phyloP scores from a whole-genome alignment of 2,888 invertebrate species.

The Ametastegia equiseti region DNA sequence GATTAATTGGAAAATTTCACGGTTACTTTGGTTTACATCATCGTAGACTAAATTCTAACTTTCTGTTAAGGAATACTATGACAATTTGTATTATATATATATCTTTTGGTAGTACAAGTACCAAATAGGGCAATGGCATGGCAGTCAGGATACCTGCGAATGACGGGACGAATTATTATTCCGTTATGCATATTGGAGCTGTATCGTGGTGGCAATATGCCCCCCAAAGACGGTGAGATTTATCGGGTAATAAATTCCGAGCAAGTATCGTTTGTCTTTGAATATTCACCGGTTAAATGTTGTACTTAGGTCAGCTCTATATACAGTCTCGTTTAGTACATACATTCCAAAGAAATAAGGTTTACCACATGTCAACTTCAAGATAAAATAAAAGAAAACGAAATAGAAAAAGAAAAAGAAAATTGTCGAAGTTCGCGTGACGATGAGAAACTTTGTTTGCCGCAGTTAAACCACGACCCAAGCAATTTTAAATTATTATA shows the following conservation, averaged over 20 bases:
- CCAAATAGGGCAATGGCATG: not conserved
- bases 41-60: too few relatives aligned
- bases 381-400: too few relatives aligned
- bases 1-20: not conserved
- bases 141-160: not conserved
- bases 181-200: conserved; percentile 32
- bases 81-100: too few relatives aligned
- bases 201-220: conserved; percentile 18
- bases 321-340: too few relatives aligned
- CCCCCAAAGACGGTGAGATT: conserved; percentile 7
- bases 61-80: too few relatives aligned
- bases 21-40: not conserved
- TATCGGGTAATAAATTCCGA: conserved; percentile 16
- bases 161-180: conserved; percentile 35
- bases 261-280: conserved; percentile 32
- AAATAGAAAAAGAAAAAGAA: too few relatives aligned
- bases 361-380: too few relatives aligned
- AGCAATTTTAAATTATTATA: too few relatives aligned
- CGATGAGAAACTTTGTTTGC: not conserved
- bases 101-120: conserved; percentile 26
- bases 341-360: too few relatives aligned
- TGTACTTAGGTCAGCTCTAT: not conserved
- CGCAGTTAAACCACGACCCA: too few relatives aligned
- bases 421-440: not conserved
- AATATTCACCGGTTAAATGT: conserved; percentile 10